Conservation (phyloP, 2,888 invertebrate species). For the Taenaris catops region DNA sequence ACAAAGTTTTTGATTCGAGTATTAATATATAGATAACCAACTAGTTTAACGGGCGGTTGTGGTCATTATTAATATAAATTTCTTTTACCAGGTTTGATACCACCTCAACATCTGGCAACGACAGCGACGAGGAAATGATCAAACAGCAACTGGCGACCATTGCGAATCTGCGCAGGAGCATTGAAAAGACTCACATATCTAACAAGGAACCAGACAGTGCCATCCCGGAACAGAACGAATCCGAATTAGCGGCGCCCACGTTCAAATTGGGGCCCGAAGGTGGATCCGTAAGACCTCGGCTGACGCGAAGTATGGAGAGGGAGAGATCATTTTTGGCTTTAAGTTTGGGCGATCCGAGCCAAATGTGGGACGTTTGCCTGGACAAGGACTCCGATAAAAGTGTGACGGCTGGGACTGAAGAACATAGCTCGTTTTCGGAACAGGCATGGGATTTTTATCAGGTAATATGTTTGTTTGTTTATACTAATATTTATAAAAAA, state of each 20-base stretch:
- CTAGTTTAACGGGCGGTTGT: too few species aligned
- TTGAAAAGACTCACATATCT: constrained; percentile 70
- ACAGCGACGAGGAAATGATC: constrained; percentile 81
- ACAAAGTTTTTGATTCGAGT: too few species aligned
- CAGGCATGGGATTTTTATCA: constrained; percentile 98
- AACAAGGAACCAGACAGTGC: constrained; percentile 53
- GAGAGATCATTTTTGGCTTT: constrained; percentile 59
- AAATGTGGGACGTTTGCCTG: constrained; percentile 62
- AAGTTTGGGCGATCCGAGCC: constrained; percentile 63
- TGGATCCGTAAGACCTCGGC: constrained; percentile 58
- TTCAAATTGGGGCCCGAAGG: constrained; percentile 83
- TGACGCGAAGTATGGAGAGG: constrained; percentile 55
- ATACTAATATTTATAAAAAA: too few species aligned
- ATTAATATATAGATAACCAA: too few species aligned
- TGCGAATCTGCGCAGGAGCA: constrained; percentile 61
- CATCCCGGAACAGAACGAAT: constrained; percentile 59
- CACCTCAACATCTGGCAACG: constrained; percentile 82
- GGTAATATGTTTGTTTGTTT: constrained; percentile 56
- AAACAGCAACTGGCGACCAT: constrained; percentile 58
- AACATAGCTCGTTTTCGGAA: constrained; percentile 91
- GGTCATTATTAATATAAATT: not conserved
- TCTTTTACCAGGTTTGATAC: constrained; percentile 68
- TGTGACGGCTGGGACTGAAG: constrained; percentile 83
- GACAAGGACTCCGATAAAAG: constrained; percentile 78
- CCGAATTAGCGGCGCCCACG: constrained; percentile 74